phyloP scores from a whole-genome alignment of 2,797 vertebrate species.

The Danionella dracula region DNA sequence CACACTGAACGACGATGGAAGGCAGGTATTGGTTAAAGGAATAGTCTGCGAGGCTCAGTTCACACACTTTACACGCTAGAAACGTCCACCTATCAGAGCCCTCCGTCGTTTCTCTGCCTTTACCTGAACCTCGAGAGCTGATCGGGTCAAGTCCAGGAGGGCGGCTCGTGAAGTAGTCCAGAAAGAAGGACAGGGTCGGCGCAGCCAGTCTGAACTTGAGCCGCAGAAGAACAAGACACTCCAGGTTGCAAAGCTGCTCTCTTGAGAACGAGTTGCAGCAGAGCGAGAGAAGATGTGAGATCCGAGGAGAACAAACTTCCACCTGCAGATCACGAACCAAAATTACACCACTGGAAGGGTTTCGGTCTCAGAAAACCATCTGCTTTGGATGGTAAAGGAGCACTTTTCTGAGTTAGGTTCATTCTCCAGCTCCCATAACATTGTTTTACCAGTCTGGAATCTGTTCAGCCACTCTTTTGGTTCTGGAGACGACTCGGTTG shows the following conservation, averaged over 20 bases:
- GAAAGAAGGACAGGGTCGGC: constrained; percentile 85
- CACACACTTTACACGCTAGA: constrained; percentile 74
- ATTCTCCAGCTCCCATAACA: no score
- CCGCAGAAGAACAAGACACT: constrained; percentile 82
- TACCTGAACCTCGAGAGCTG: background rate
- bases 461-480: no score
- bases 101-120: background rate
- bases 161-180: constrained; percentile 77
- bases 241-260: constrained; percentile 88
- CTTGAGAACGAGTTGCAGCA: constrained; percentile 82
- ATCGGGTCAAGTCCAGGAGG: constrained; percentile 15
- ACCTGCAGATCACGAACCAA: constrained; percentile 66
- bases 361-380: no score
- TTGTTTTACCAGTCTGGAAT: no score
- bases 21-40: constrained; percentile 80
- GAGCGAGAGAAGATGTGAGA: constrained; percentile 81
- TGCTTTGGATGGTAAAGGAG: background rate
- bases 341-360: background rate
- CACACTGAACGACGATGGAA: constrained; percentile 79
- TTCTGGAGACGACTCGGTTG: no score
- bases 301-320: constrained; percentile 79
- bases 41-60: constrained; percentile 89
- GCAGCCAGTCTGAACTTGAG: constrained; percentile 78
- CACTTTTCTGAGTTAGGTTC: no score
- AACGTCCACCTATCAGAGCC: constrained; percentile 52